Evolutionary conservation across 2,888 invertebrate species (phyloP).

Genomic region (Volucella inflata): DNA sequence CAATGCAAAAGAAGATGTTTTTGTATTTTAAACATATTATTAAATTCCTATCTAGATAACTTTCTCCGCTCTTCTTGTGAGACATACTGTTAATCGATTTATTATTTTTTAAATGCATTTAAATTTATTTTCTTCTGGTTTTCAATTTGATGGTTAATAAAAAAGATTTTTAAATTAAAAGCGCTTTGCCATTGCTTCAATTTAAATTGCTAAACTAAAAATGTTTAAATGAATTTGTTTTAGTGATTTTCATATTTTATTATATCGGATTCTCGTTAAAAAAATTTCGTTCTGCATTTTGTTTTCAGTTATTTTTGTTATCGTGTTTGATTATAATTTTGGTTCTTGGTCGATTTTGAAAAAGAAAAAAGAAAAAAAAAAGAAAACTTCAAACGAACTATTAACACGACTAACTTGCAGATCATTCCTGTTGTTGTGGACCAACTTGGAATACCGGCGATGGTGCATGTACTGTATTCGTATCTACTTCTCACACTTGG

Average conservation of each 20-base stretch:
- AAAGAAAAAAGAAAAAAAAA: constrained; percentile 8
- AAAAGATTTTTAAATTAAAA: constrained; percentile 10
- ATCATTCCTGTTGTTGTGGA: constrained; percentile 55
- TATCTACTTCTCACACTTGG: constrained; percentile 36
- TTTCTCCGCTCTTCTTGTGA: constrained; percentile 23
- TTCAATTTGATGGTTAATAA: constrained; percentile 22
- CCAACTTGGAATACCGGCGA: constrained; percentile 38
- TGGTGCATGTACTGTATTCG: constrained; percentile 52
- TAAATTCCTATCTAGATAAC: too few relatives aligned
- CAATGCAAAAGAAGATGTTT: too few relatives aligned
- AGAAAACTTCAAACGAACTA: constrained; percentile 35
- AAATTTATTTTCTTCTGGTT: constrained; percentile 12
- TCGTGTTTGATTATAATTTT: constrained; percentile 35
- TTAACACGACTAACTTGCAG: constrained; percentile 35
- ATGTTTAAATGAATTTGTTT: constrained; percentile 15
- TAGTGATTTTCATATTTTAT: constrained; percentile 22
- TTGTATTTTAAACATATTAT: too few relatives aligned
- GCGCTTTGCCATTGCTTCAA: constrained; percentile 52
- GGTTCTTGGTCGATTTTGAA: constrained; percentile 17
- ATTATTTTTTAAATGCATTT: not conserved
- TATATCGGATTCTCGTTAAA: constrained; percentile 35
- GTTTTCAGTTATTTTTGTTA: constrained; percentile 20
- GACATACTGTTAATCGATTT: constrained; percentile 42
- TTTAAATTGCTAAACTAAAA: constrained; percentile 40
- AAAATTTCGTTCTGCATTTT: constrained; percentile 46